These are phyloP conservation scores for Pachymerium ferrugineum DNA, from an alignment of 2,888 invertebrate genomes.

Conservation along the genomic window DNA sequence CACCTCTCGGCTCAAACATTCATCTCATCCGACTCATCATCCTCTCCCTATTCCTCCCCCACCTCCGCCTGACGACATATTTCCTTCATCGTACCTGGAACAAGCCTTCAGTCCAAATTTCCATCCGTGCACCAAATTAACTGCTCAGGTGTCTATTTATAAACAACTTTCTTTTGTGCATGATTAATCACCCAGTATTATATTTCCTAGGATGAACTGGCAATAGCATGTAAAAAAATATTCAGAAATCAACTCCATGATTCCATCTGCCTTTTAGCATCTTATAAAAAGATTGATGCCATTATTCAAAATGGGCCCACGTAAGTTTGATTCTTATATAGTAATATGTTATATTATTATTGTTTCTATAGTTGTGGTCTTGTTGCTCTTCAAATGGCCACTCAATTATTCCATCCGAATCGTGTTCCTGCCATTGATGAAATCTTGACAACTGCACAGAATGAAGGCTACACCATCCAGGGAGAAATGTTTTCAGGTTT, in stretches of 20 bases:
- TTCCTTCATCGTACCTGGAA: not conserved
- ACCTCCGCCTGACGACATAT: not conserved
- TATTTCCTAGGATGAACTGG: constrained; percentile 16
- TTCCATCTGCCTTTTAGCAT: not conserved
- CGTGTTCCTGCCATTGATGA: constrained; percentile 39
- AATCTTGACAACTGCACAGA: constrained; percentile 57
- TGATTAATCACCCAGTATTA: too few relatives aligned
- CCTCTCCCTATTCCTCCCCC: not conserved
- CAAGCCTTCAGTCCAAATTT: not conserved
- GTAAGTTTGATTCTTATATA: constrained; percentile 35
- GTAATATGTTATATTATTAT: not conserved
- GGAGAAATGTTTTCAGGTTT: constrained; percentile 69
- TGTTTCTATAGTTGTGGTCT: constrained; percentile 66
- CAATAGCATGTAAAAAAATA: not conserved
- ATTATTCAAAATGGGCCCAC: constrained; percentile 40
- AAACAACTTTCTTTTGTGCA: not conserved
- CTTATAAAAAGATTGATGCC: constrained; percentile 30
- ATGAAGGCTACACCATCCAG: constrained; percentile 64
- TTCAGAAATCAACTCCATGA: not conserved
- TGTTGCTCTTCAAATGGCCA: constrained; percentile 76
- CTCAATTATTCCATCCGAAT: constrained; percentile 49
- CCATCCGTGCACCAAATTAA: not conserved
- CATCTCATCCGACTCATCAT: constrained; percentile 2
- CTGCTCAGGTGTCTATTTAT: not conserved
- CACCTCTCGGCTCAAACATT: constrained; percentile 13